Base-by-base conservation (phyloP, 2,113 vertebrate species). In the Progne subis region DNA sequence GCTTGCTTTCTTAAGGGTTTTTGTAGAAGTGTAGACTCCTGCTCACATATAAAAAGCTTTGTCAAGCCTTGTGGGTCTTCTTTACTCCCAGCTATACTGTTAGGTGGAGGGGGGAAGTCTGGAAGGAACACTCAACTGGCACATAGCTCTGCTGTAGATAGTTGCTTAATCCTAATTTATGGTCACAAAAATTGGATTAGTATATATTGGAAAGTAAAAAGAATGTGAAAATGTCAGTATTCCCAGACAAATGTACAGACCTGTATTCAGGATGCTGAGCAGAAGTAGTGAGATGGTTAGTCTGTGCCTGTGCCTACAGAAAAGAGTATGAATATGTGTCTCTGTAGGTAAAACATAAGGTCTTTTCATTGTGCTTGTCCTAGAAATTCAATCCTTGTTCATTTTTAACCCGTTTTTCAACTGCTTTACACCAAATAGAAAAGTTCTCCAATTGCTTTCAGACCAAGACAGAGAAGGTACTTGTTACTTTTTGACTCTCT, bases 401-500 rank as follows among this genome's bases (percentile, higher is more conserved):
- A 50, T 83, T 90, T 93, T 61, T 67, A 74, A 57, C 16, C 23
- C 24, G 50, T 77, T 93, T 95, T 90, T 67, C 72, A 76, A 56
- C 32, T 72, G n/a, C 20, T 85, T 91, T 80, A 43, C 17, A 59
- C 9, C 47, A 69, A 76, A 59, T 31, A 83, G 32, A 74, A 64
- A 82, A 41, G 32, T 18, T 88, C 37, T 64, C 11, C 26, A 64
- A 12, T 56, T 75, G 44, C 21, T 25, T 94, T 94, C 82, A 81
- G 69, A 88, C 29, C 2, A 3, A 75, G 70, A 68, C 24, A 57
- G 25, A 47, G 63, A 71, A 82, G 17, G 18, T 69, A 77, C 49
- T 90, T 89, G 60, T 88, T 86, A 44, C 37, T 60, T 81, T 90
- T 71, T 86, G 65, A 31, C 44, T 94, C 44, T 94, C 69, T 86